phyloP scores from a whole-genome alignment of 2,113 vertebrate genomes.

The Pelmatolapia mariae region DNA sequence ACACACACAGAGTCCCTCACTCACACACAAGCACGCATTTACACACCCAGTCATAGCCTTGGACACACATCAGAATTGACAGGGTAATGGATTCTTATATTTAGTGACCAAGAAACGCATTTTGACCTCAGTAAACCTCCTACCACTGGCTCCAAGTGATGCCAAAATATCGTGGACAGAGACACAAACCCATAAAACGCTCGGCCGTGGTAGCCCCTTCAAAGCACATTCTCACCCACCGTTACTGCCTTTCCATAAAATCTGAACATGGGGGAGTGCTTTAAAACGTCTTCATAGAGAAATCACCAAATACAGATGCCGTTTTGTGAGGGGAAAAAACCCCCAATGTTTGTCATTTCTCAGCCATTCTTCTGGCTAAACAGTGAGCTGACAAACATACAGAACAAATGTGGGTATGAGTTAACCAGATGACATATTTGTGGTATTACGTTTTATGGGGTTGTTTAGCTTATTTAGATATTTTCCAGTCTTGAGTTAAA shows the following conservation, averaged over 20 bases:
- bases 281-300: not conserved
- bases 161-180: not conserved
- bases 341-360: not conserved
- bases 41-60: not conserved
- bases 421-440: not conserved
- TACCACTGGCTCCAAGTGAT: not conserved
- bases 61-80: conserved; percentile 20
- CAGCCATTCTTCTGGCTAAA: not conserved
- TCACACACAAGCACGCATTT: not conserved
- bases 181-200: not conserved
- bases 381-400: not conserved
- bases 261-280: not conserved
- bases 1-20: not conserved
- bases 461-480: conserved; percentile 6
- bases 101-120: conserved; percentile 27
- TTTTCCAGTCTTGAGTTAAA: conserved; percentile 20
- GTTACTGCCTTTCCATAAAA: conserved; percentile 3
- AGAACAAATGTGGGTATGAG: not conserved
- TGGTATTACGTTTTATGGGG: conserved; percentile 26
- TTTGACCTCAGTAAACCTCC: conserved; percentile 23
- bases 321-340: not conserved
- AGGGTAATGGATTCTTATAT: conserved; percentile 25
- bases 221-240: not conserved
- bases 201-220: not conserved
- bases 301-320: not conserved